Conservation (phyloP, 2,113 vertebrate genomes). For the Rhadina sibilatrix region DNA sequence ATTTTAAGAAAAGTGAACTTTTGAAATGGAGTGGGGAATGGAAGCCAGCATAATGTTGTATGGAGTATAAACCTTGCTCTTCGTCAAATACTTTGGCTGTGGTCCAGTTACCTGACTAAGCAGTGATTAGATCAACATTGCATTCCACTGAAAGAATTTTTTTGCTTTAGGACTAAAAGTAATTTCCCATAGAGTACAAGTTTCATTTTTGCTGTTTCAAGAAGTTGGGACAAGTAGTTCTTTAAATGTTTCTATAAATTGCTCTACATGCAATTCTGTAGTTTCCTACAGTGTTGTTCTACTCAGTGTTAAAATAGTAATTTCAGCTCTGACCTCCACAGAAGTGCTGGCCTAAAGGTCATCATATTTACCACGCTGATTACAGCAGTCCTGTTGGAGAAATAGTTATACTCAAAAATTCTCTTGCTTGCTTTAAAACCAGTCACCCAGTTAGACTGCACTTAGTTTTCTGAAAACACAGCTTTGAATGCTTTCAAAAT, state of each 20-base stretch:
- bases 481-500: slow-evolving; percentile 1
- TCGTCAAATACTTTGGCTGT: neutral
- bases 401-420: neutral
- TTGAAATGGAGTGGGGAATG: neutral
- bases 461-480: neutral
- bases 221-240: neutral
- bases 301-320: neutral
- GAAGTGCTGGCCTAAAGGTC: neutral
- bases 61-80: neutral
- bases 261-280: neutral
- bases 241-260: neutral
- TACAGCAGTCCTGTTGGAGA: neutral
- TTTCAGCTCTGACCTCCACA: neutral
- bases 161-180: neutral
- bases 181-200: neutral
- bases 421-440: neutral
- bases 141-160: neutral
- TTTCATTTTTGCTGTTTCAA: neutral
- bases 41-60: neutral
- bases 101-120: neutral
- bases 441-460: neutral
- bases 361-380: neutral
- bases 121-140: neutral
- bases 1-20: neutral
- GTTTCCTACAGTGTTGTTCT: neutral